phyloP scores from a whole-genome alignment of 2,113 vertebrate genomes.

The Tor tambroides region DNA sequence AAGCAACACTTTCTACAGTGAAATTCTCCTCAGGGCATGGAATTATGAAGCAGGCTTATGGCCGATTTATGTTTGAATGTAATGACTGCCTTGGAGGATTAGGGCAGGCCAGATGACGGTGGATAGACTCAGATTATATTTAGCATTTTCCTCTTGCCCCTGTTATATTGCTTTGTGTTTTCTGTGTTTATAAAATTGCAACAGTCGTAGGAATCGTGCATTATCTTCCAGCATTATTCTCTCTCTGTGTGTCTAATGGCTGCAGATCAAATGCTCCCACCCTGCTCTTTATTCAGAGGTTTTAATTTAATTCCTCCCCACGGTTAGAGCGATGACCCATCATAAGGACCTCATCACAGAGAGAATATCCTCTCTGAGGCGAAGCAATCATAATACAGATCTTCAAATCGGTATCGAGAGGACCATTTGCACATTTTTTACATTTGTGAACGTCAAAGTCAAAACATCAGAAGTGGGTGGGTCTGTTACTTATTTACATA shows the following conservation, averaged over 20 bases:
- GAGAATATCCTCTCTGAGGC: neutral
- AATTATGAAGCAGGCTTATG: slow-evolving; percentile 43
- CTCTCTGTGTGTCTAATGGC: neutral
- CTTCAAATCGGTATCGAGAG: neutral
- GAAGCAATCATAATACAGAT: slow-evolving; percentile 4
- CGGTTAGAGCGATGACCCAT: slow-evolving; percentile 22
- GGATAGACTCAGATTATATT: slow-evolving; percentile 54
- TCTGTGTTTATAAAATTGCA: slow-evolving; percentile 31
- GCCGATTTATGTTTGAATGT: slow-evolving; percentile 48
- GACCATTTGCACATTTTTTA: neutral
- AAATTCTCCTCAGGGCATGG: neutral
- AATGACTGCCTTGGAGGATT: slow-evolving; percentile 56
- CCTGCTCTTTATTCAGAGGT: neutral
- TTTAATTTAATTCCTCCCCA: slow-evolving; percentile 15
- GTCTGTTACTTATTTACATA: neutral
- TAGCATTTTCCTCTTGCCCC: neutral
- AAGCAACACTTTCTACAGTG: neutral
- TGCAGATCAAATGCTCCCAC: neutral
- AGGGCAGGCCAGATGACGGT: slow-evolving; percentile 48
- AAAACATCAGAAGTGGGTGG: neutral
- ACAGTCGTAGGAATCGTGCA: neutral
- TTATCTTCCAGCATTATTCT: neutral
- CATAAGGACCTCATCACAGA: slow-evolving; percentile 24
- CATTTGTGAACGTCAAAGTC: neutral
- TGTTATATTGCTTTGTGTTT: slow-evolving; percentile 33